A percentile compares a stretch with the other conserved stretches of the same genome.
phyloP scores from a whole-genome alignment of 2,888 invertebrate species.

The Lepidochrysops patricia region DNA sequence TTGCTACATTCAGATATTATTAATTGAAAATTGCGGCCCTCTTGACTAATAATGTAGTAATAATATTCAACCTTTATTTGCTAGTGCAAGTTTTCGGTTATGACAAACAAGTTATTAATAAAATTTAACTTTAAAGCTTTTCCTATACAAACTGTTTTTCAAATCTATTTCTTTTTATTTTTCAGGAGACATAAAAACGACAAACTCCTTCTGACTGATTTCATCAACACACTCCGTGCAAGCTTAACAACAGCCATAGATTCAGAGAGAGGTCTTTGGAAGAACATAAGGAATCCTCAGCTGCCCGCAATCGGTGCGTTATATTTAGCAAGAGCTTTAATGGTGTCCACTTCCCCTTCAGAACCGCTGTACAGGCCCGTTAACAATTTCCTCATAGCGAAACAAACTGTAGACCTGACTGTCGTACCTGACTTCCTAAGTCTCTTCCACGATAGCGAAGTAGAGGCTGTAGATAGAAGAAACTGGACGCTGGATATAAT shows the following conservation, averaged over 20 bases:
- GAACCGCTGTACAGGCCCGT: conserved; percentile 85
- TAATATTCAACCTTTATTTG: no score
- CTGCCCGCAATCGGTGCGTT: conserved; percentile 77
- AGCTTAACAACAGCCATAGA: conserved; percentile 66
- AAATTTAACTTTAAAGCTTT: not conserved
- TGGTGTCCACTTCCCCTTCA: conserved; percentile 82
- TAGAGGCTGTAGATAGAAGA: conserved; percentile 79
- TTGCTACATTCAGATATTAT: no score
- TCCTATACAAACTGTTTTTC: not conserved
- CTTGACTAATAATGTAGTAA: no score
- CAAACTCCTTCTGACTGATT: conserved; percentile 78
- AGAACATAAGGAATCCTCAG: conserved; percentile 49
- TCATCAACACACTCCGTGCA: conserved; percentile 78
- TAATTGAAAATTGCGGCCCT: no score
- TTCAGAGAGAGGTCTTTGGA: conserved; percentile 25
- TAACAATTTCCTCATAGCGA: conserved; percentile 85
- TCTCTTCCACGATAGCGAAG: conserved; percentile 85
- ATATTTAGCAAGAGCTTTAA: conserved; percentile 81
- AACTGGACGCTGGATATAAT: conserved; percentile 86
- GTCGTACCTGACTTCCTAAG: conserved; percentile 92
- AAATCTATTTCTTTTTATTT: conserved; percentile 19
- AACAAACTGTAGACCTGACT: conserved; percentile 82
- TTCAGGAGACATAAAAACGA: conserved; percentile 75
- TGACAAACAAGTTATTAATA: no score
- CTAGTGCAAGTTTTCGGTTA: no score